Base-by-base conservation (phyloP, 2,113 vertebrate genomes). In the Eleginops maclovinus region DNA sequence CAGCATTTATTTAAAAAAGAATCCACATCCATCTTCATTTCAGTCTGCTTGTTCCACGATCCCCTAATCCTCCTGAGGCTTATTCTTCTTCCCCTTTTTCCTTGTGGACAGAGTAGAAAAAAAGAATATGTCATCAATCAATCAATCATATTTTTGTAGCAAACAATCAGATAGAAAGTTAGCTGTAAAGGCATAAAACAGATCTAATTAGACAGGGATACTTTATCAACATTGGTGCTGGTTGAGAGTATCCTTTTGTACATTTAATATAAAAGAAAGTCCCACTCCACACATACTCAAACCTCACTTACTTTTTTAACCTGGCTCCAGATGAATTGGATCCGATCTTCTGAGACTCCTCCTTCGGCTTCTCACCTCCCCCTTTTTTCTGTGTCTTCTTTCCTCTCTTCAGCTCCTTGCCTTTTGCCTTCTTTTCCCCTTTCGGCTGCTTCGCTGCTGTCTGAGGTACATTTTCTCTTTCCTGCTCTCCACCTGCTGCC, bases 371-470 rank as follows among this genome's bases (percentile, higher is more conserved):
- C 61, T 75, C 72, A 56, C 22, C 28, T 19, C 8, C 58, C 11
- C 2, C 40, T 50, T 67, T 40, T 78, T 62, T 86, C 65, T 66
- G 69, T 16, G 3, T 26, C 65, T 56, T 72, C 53, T 72, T 77
- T 69, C 3, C 58, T 56, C 71, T 87, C 80, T 67, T 82, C 17
- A 41, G 19, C 31, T 12, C 12, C 10, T 54, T 63, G 74, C 22
- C 73, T 64, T 67, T 65, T 16, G 75, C 88, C 91, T 89, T 95
- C 94, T 92, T 93, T 85, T 47, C 56, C 69, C 22, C 44, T 56
- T 73, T 68, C 13, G 81, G 88, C 94, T 90, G 93, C 91, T 94
- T 50, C 65, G 2, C 28, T 2, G 50, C 26, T 3, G 55, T 65
- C 36, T 62, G 75, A 66, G 72, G 26, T 24, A 4, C 6, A 6